Evolutionary conservation across 2,113 vertebrate species (phyloP).

Genomic region (Psittacara wagleri): DNA sequence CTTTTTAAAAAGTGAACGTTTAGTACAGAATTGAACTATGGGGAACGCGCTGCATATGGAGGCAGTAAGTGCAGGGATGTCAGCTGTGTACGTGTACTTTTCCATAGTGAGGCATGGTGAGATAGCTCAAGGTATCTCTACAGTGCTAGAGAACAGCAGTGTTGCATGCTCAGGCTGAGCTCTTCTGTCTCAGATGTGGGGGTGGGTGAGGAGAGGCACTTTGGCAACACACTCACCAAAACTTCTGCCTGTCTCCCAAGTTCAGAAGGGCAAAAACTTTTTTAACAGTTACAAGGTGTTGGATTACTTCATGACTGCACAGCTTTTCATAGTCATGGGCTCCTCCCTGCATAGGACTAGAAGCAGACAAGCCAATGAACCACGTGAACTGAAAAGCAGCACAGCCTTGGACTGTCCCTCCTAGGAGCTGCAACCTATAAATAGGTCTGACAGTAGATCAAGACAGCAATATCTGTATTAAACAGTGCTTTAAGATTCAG

Average conservation of each 20-base stretch:
- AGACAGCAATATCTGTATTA: not conserved
- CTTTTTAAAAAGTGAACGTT: conserved; percentile 45
- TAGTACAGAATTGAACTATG: not conserved
- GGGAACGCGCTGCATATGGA: not conserved
- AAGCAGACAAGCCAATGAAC: not conserved
- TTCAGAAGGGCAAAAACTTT: not conserved
- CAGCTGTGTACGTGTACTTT: not conserved
- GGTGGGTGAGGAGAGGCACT: not conserved
- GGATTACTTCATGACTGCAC: not conserved
- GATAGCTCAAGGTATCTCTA: not conserved
- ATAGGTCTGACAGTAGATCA: not conserved
- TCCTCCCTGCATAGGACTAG: not conserved
- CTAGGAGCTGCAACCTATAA: not conserved
- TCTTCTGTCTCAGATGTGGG: not conserved
- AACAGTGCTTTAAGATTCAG: not conserved
- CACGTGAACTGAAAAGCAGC: not conserved
- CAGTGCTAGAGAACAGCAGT: not conserved
- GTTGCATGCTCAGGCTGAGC: not conserved
- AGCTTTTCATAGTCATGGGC: not conserved
- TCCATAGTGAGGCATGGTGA: not conserved
- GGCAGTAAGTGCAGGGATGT: conserved; percentile 38
- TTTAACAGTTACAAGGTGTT: not conserved
- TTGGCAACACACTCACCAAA: not conserved
- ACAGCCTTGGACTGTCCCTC: not conserved
- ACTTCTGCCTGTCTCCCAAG: not conserved